A percentile compares a stretch with the other conserved stretches of the same genome.
Conservation (phyloP, 2,888 invertebrate species). For the Eupeodes latifasciatus region DNA sequence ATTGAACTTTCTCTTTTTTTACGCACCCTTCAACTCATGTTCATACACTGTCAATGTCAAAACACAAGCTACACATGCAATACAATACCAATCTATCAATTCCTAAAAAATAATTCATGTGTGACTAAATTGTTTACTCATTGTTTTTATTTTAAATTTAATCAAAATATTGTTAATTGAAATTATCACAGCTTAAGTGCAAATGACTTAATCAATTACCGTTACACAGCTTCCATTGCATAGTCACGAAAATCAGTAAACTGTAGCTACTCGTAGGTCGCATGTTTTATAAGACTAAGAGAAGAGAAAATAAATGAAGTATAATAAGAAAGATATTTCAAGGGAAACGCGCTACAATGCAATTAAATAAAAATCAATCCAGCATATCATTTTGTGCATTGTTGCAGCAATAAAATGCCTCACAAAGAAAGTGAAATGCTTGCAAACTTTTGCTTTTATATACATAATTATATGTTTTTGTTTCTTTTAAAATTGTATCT, state of each 20-base stretch:
- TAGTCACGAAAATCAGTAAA: background rate
- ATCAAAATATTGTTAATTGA: background rate
- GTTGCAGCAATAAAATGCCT: slow-evolving; percentile 44
- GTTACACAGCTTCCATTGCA: slow-evolving; percentile 11
- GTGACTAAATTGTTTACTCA: too few species aligned
- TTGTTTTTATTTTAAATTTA: too few species aligned
- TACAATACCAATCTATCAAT: too few species aligned
- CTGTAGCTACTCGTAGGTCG: background rate
- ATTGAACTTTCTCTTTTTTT: too few species aligned
- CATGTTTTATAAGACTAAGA: background rate
- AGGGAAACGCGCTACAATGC: slow-evolving; percentile 29
- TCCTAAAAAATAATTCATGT: too few species aligned
- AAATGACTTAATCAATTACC: slow-evolving; percentile 14
- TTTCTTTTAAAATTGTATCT: slow-evolving; percentile 11
- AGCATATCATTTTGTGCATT: slow-evolving; percentile 54
- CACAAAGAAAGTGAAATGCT: slow-evolving; percentile 55
- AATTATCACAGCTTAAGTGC: slow-evolving; percentile 10
- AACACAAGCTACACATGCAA: too few species aligned
- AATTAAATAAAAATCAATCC: slow-evolving; percentile 51
- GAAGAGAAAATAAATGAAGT: background rate
- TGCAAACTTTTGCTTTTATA: slow-evolving; percentile 48
- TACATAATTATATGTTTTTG: slow-evolving; percentile 16
- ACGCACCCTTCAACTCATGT: too few species aligned
- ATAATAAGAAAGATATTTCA: slow-evolving; percentile 1
- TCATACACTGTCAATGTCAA: too few species aligned